Conservation (phyloP, 2,797 vertebrate genomes). For the Monodelphis domestica region DNA sequence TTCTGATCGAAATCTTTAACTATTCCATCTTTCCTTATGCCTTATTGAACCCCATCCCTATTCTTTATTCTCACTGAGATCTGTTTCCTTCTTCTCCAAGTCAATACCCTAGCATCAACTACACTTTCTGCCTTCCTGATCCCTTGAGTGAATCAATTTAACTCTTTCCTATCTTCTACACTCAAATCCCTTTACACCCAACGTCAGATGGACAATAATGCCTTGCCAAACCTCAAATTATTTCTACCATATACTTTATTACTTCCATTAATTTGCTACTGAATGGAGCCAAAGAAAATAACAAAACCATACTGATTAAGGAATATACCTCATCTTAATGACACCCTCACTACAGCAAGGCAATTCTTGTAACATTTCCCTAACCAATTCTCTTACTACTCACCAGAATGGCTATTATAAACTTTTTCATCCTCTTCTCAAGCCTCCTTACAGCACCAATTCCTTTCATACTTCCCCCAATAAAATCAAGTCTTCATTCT, state of each 20-base stretch:
- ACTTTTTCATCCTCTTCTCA: not conserved
- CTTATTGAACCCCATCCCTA: not conserved
- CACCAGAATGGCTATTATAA: not conserved
- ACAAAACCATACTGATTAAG: not conserved
- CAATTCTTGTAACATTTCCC: not conserved
- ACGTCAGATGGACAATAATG: not conserved
- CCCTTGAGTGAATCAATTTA: not conserved
- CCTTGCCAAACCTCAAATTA: not conserved
- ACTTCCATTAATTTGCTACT: not conserved
- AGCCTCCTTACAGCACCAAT: not conserved
- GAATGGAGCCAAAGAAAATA: not conserved
- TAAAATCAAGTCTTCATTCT: not conserved
- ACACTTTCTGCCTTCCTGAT: not conserved
- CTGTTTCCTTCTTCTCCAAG: not conserved
- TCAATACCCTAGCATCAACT: not conserved
- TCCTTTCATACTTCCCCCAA: not conserved
- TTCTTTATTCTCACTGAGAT: not conserved
- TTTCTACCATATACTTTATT: not conserved
- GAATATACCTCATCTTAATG: too few relatives aligned
- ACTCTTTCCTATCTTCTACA: not conserved
- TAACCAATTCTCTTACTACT: not conserved
- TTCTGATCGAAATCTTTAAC: not conserved
- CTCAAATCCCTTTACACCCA: not conserved
- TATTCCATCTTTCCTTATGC: not conserved
- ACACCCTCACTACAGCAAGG: not conserved